Evolutionary conservation across 2,113 vertebrate species (phyloP).

Genomic region (Tetrax tetrax): DNA sequence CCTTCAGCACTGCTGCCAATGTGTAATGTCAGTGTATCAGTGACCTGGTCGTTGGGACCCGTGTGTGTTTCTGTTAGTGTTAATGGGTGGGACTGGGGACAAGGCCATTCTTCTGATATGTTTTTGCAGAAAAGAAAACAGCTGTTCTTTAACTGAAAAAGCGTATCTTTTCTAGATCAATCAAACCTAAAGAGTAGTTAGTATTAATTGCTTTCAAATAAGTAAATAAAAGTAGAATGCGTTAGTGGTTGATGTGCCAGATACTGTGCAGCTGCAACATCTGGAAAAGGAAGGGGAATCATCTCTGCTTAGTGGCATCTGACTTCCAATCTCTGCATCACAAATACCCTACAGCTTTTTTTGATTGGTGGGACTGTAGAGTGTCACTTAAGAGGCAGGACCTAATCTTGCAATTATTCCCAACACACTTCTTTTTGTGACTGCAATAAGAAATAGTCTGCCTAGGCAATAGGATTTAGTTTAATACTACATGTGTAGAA

Average conservation of each 20-base stretch:
- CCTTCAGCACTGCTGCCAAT: background rate
- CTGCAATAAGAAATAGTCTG: background rate
- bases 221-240: background rate
- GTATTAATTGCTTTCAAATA: background rate
- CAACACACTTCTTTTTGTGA: background rate
- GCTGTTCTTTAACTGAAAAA: background rate
- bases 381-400: background rate
- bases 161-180: background rate
- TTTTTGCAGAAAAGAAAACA: background rate
- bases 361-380: background rate
- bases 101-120: background rate
- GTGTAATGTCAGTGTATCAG: accelerated
- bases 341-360: background rate
- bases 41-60: background rate
- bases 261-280: background rate
- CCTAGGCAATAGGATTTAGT: background rate
- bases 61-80: background rate
- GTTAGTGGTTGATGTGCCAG: background rate
- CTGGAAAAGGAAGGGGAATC: background rate
- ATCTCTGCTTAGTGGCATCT: background rate
- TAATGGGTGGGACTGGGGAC: background rate
- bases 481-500: accelerated
- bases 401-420: background rate
- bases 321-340: background rate
- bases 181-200: background rate